Percentiles rank a stretch among this genome's conserved stretches.
These are phyloP conservation scores for Pomatostomus ruficeps DNA, from an alignment of 2,113 vertebrate genomes.

Conservation along the genomic window DNA sequence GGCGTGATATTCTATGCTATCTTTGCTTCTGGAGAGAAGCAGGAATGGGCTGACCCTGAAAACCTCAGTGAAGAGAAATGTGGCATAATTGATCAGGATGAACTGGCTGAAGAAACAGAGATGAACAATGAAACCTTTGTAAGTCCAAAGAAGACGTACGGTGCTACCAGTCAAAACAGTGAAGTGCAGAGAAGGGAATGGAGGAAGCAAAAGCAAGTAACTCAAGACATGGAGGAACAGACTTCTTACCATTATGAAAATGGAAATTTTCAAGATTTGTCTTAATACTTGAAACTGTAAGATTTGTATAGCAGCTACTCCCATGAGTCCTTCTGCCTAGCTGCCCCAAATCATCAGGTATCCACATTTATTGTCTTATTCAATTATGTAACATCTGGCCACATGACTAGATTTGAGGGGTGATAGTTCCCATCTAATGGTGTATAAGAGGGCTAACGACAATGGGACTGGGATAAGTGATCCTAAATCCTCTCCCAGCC, in stretches of 20 bases:
- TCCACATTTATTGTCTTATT: constrained; percentile 42
- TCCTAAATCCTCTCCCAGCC: background rate
- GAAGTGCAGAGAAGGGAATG: constrained; percentile 72
- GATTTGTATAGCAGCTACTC: background rate
- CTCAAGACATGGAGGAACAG: constrained; percentile 75
- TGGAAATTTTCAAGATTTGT: constrained; percentile 75
- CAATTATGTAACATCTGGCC: background rate
- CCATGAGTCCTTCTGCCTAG: background rate
- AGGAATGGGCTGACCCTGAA: constrained; percentile 95
- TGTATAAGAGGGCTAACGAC: background rate
- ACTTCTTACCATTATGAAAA: constrained; percentile 77
- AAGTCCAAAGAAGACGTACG: constrained; percentile 82
- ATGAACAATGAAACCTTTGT: constrained; percentile 75
- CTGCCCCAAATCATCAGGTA: background rate
- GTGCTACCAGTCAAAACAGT: constrained; percentile 80
- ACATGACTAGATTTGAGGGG: background rate
- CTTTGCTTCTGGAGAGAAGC: constrained; percentile 97
- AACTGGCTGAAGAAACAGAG: constrained; percentile 90
- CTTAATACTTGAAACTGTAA: constrained; percentile 63
- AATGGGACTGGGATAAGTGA: background rate
- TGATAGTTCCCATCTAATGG: background rate
- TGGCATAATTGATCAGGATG: constrained; percentile 89
- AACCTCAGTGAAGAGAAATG: constrained; percentile 87
- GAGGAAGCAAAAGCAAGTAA: constrained; percentile 75
- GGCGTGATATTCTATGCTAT: constrained; percentile 94